Percentiles rank a stretch among this genome's conserved stretches.
Conservation (phyloP, 1,140 invertebrate species). For the Papilio machaon region DNA sequence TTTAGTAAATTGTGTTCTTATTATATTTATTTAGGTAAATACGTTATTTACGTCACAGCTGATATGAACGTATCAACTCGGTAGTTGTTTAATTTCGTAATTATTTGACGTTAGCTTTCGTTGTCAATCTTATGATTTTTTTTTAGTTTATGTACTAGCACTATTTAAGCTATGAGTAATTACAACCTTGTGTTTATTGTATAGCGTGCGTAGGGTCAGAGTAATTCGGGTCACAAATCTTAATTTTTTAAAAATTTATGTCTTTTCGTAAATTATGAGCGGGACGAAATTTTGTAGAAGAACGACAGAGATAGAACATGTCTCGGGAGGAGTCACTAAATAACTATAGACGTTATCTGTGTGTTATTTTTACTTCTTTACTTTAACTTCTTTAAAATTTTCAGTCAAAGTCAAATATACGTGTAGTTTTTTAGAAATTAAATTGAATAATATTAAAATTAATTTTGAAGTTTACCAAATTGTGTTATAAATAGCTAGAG, state of each 20-base stretch:
- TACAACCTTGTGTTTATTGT: neutral
- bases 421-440: no score
- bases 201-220: neutral
- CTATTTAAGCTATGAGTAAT: neutral
- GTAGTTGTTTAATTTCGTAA: neutral
- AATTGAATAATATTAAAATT: neutral
- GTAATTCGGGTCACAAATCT: neutral
- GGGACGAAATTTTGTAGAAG: neutral
- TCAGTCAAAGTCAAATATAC: no score
- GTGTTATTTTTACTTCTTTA: no score
- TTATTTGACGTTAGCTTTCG: neutral
- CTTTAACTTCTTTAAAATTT: no score
- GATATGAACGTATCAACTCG: neutral
- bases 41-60: neutral
- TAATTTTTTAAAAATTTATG: neutral
- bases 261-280: neutral
- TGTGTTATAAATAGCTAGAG: neutral
- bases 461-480: neutral
- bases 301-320: neutral
- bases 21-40: neutral
- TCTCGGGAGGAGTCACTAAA: neutral
- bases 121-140: neutral
- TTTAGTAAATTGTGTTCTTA: neutral
- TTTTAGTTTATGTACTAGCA: neutral
- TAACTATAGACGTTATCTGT: no score